Evolutionary conservation across 1,140 invertebrate species (phyloP).

Genomic region (Cydia amplana): DNA sequence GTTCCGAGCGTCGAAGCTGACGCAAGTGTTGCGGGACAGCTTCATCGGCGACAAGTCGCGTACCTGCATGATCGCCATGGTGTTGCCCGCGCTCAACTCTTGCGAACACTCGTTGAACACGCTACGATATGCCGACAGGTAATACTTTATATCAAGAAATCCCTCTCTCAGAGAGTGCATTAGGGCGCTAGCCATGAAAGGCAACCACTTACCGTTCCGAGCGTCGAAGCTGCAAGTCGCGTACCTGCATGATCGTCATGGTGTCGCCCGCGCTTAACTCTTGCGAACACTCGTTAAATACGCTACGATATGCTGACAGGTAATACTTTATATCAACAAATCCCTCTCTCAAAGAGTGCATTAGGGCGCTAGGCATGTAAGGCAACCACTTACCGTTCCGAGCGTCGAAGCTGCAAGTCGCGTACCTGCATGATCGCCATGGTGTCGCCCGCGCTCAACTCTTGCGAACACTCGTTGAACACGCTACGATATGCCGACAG

Average conservation of each 20-base stretch:
- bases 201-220: too few species aligned
- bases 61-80: slow-evolving; percentile 99
- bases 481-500: slow-evolving; percentile 97
- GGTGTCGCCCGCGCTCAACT: slow-evolving; percentile 96
- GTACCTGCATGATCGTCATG: slow-evolving; percentile 99
- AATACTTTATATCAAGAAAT: slow-evolving; percentile 94
- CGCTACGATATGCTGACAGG: slow-evolving; percentile 97
- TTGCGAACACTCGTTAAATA: slow-evolving; percentile 99
- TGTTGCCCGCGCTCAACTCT: slow-evolving; percentile 95
- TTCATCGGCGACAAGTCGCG: slow-evolving; percentile 99
- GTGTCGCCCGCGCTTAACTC: slow-evolving; percentile 97
- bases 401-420: slow-evolving; percentile 97
- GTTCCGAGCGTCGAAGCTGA: slow-evolving; percentile 98
- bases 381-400: slow-evolving; percentile 98
- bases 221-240: too few species aligned
- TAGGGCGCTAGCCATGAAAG: slow-evolving; percentile 94
- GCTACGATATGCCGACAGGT: slow-evolving; percentile 94
- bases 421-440: slow-evolving; percentile 99
- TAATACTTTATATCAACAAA: too few species aligned
- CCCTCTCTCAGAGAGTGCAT: slow-evolving; percentile 99
- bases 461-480: slow-evolving; percentile 98
- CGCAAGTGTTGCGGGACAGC: slow-evolving; percentile 96
- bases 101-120: slow-evolving; percentile 99
- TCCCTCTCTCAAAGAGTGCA: slow-evolving; percentile 99
- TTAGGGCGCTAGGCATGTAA: slow-evolving; percentile 95